Evolutionary conservation across 2,113 vertebrate genomes (phyloP).

Genomic region (Callocephalon fimbriatum): DNA sequence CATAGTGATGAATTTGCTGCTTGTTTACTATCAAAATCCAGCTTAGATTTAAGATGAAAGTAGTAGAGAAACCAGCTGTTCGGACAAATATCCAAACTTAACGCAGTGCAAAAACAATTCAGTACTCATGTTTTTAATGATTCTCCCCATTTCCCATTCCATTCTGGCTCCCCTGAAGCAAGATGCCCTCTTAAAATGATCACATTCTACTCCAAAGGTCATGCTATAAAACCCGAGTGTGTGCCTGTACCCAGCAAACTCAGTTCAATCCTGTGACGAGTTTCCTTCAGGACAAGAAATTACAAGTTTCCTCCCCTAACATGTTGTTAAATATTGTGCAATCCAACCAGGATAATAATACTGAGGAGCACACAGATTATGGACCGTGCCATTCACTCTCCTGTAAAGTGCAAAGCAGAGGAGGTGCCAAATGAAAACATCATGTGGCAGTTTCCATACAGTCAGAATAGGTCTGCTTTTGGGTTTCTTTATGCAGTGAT

Average conservation of each 20-base stretch:
- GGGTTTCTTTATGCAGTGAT: too few relatives aligned
- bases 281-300: slow-evolving; percentile 2
- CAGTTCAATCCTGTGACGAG: not conserved
- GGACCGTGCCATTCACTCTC: not conserved
- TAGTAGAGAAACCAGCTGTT: slow-evolving; percentile 69
- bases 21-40: slow-evolving; percentile 76
- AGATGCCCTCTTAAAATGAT: slow-evolving; percentile 37
- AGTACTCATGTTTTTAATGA: slow-evolving; percentile 32
- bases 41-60: slow-evolving; percentile 75
- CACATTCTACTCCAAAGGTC: slow-evolving; percentile 18
- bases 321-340: not conserved
- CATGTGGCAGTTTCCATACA: not conserved
- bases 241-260: not conserved
- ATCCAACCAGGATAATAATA: not conserved
- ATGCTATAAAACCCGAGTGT: not conserved
- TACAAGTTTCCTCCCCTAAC: not conserved
- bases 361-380: not conserved
- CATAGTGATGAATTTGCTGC: slow-evolving; percentile 71
- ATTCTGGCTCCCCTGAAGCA: not conserved
- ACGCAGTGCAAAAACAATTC: slow-evolving; percentile 15
- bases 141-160: not conserved
- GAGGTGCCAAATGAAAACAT: not conserved
- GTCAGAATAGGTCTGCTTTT: not conserved
- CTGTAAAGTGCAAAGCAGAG: not conserved
- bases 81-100: slow-evolving; percentile 55